Conservation (phyloP, 2,113 vertebrate genomes). For the Bombycilla garrulus region DNA sequence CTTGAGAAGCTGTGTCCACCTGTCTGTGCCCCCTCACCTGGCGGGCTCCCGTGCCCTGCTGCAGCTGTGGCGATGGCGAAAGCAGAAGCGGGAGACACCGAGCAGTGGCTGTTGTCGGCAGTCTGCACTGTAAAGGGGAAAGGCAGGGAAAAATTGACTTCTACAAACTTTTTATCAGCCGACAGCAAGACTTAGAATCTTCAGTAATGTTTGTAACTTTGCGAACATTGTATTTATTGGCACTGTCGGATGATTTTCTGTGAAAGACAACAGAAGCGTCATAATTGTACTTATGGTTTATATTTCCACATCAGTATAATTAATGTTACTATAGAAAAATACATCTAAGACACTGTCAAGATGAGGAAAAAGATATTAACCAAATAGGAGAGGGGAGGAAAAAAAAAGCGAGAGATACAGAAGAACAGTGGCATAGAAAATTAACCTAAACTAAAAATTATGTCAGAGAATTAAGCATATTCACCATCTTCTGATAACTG, state of each 20-base stretch:
- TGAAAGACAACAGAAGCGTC: background rate
- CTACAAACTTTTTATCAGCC: background rate
- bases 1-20: background rate
- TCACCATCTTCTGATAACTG: background rate
- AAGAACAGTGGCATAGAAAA: background rate
- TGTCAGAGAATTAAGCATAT: background rate
- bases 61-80: constrained; percentile 98
- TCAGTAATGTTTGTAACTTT: background rate
- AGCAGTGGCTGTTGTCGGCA: constrained; percentile 88
- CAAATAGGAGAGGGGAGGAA: fast-evolving
- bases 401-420: background rate
- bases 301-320: background rate
- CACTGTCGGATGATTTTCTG: background rate
- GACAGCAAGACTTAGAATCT: background rate
- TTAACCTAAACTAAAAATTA: background rate
- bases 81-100: constrained; percentile 93
- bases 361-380: background rate
- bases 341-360: background rate
- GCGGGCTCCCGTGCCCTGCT: constrained; percentile 90
- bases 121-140: constrained; percentile 79
- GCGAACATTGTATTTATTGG: background rate
- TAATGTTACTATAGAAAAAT: background rate
- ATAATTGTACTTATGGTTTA: background rate
- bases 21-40: constrained; percentile 75
- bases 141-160: background rate